Conservation (phyloP, 2,113 vertebrate species). For the Egretta garzetta region DNA sequence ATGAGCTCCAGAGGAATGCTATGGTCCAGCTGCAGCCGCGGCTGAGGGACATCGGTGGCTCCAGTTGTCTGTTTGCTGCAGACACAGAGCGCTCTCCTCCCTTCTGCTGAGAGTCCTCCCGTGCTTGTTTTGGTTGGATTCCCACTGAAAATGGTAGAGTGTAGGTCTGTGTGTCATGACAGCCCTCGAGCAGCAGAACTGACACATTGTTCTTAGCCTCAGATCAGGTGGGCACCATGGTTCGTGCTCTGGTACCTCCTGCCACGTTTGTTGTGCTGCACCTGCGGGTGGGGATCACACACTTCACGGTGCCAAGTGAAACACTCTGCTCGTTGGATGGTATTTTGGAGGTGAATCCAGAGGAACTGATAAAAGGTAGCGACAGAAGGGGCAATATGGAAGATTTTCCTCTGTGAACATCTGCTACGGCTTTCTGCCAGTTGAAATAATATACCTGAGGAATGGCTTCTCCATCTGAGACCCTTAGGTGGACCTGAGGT, state of each 20-base stretch:
- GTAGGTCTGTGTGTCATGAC: not conserved
- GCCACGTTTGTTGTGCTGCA: not conserved
- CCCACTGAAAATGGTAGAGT: not conserved
- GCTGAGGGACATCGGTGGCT: not conserved
- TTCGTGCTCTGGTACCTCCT: not conserved
- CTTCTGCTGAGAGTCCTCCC: not conserved
- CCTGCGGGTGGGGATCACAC: not conserved
- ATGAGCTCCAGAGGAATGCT: not conserved
- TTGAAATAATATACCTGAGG: not conserved
- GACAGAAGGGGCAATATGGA: not conserved
- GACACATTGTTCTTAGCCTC: not conserved
- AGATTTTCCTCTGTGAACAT: not conserved
- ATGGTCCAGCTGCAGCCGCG: not conserved
- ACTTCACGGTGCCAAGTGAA: not conserved
- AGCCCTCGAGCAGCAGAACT: not conserved
- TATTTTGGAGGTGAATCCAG: not conserved
- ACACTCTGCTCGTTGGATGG: not conserved
- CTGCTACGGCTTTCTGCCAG: not conserved
- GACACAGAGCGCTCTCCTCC: not conserved
- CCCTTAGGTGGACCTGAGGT: not conserved
- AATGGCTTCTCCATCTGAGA: not conserved
- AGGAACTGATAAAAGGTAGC: not conserved
- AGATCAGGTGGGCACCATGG: not conserved
- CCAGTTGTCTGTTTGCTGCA: not conserved
- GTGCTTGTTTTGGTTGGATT: constrained; percentile 5